Percentiles rank a stretch among this genome's conserved stretches.
Evolutionary conservation across 1,140 invertebrate genomes (phyloP).

Genomic region (Diorhabda sublineata): DNA sequence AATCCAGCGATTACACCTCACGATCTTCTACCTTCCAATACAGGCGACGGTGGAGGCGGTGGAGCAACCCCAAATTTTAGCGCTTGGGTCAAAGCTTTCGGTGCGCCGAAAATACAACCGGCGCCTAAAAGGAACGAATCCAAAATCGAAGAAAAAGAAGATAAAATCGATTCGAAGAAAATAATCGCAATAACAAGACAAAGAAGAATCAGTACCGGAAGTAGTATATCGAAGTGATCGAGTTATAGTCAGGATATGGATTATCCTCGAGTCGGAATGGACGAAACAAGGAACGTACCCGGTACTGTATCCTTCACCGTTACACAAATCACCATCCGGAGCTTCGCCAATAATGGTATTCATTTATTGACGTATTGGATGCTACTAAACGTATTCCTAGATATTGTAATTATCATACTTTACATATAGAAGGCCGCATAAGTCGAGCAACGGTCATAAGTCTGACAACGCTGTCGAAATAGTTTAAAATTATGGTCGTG

Average conservation of each 20-base stretch:
- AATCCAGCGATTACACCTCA: slow-evolving; percentile 19
- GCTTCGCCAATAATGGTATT: slow-evolving; percentile 53
- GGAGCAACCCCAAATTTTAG: slow-evolving; percentile 76
- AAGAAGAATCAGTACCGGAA: slow-evolving; percentile 64
- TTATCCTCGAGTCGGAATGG: slow-evolving; percentile 60
- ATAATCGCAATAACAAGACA: slow-evolving; percentile 50
- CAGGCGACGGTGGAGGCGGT: slow-evolving; percentile 29
- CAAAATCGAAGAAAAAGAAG: slow-evolving; percentile 47
- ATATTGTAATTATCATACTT: too few species aligned
- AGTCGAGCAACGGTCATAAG: too few species aligned
- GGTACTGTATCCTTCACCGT: slow-evolving; percentile 61
- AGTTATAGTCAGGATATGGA: slow-evolving; percentile 71
- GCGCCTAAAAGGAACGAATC: slow-evolving; percentile 46
- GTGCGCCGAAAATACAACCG: slow-evolving; percentile 61
- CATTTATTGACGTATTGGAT: too few species aligned
- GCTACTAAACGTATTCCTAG: too few species aligned
- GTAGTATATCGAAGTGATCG: slow-evolving; percentile 68
- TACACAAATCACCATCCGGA: slow-evolving; percentile 56
- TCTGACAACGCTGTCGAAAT: too few species aligned
- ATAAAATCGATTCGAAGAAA: slow-evolving; percentile 41
- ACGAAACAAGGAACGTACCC: slow-evolving; percentile 56
- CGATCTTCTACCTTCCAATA: slow-evolving; percentile 1
- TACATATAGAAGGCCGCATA: too few species aligned
- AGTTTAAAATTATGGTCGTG: too few species aligned
- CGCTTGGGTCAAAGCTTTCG: slow-evolving; percentile 88